Evolutionary conservation across 2,797 vertebrate species (phyloP).

Genomic region (Darevskia mixta): DNA sequence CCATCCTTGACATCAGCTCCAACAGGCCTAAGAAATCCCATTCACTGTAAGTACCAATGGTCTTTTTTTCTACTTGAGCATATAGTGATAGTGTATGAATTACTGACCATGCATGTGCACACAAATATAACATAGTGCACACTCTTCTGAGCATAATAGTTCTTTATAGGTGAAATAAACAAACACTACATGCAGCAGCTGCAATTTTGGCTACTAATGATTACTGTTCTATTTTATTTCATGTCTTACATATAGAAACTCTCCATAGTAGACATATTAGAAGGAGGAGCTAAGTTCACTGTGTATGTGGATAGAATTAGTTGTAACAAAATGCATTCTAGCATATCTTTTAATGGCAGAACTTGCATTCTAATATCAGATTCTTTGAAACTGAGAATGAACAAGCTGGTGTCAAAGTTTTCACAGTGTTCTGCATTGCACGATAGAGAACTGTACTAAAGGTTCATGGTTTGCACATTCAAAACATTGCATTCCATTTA

Average conservation of each 20-base stretch:
- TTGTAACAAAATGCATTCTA: neutral
- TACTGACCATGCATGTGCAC: neutral
- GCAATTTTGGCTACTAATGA: neutral
- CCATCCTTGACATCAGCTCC: no score
- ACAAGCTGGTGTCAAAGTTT: neutral
- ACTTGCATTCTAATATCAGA: neutral
- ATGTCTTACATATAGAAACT: neutral
- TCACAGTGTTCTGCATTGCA: neutral
- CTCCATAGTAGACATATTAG: neutral
- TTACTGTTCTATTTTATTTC: neutral
- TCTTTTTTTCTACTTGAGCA: no score
- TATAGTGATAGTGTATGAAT: neutral
- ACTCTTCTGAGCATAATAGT: neutral
- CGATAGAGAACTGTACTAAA: neutral
- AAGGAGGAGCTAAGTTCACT: neutral
- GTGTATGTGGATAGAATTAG: neutral
- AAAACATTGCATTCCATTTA: conserved; percentile 29
- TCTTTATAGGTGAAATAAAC: neutral
- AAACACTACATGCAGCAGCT: neutral
- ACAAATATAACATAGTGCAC: neutral
- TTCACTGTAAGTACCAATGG: no score
- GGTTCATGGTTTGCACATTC: conserved; percentile 15
- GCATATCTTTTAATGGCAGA: neutral
- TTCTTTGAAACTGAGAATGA: neutral
- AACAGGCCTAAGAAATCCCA: no score